A percentile compares a stretch with the other conserved stretches of the same genome.
Conservation (phyloP, 1,140 invertebrate genomes). For the Cydia fagiglandana region DNA sequence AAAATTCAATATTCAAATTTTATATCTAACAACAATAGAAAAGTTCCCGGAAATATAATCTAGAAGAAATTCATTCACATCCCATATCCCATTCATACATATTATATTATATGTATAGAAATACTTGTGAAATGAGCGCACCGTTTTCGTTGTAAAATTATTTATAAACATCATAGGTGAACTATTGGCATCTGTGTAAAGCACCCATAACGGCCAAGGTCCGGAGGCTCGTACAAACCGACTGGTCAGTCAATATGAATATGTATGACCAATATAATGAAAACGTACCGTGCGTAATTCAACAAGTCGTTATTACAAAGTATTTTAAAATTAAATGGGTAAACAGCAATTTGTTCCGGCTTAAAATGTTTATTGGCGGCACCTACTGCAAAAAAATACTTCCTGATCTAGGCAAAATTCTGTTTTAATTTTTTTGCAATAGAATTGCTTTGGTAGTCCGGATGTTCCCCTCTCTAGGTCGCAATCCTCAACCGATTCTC, state of each 20-base stretch:
- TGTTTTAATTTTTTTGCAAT: too few relatives aligned
- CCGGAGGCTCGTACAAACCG: not conserved
- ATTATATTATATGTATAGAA: not conserved
- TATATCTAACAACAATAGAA: too few relatives aligned
- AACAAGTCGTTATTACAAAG: not conserved
- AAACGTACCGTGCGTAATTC: not conserved
- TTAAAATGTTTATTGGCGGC: not conserved
- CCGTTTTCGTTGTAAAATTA: not conserved
- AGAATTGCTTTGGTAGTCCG: too few relatives aligned
- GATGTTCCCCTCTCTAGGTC: too few relatives aligned
- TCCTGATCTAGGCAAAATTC: not conserved
- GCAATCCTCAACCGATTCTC: too few relatives aligned
- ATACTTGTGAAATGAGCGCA: not conserved
- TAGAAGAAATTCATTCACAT: not conserved
- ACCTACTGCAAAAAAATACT: not conserved
- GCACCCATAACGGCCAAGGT: slow-evolving; percentile 17
- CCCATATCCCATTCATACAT: not conserved
- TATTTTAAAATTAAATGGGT: not conserved
- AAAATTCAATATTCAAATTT: too few relatives aligned
- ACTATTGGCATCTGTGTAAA: not conserved
- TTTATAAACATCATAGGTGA: not conserved
- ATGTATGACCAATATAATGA: not conserved
- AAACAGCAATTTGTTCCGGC: not conserved
- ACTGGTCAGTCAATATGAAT: slow-evolving; percentile 27
- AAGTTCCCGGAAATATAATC: too few relatives aligned